Base-by-base conservation (phyloP, 2,113 vertebrate genomes). In the Thalassoma bifasciatum region DNA sequence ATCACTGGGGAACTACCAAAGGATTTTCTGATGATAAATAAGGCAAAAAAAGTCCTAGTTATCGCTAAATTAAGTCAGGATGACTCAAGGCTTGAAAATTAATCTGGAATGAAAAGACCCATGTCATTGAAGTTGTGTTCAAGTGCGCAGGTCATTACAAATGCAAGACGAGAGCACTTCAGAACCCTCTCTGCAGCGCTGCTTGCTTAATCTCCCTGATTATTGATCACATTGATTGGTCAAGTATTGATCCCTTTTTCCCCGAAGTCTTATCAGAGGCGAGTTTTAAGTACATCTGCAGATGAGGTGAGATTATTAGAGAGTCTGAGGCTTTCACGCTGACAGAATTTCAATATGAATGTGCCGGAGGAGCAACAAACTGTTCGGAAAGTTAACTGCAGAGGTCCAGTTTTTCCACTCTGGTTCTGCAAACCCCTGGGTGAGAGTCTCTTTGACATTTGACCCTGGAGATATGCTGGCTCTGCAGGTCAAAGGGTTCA, bases 221-320 rank as follows among this genome's bases (percentile, higher is more conserved):
- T 83, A 88, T 90, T 59, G 91, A 91, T 84, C 67, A 16, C 44
- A 89, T 89, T 59, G 87, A 92, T 89, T 74, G 24, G 86, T 71
- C 60, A 59, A 74, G 72, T 82, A 90, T 91, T 73, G 91, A 89
- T 85, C 84, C 46, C 24, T 59, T 58, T 78, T 71, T 21, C 46
- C 75, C 42, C 22, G 47, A 69, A 57, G 69, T 62, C 89, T 92
- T 91, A 89, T 92, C 88, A 72, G 81, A 82, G 74, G 57, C 46
- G 79, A 91, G 88, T 75, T 81, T 61, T 51, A 81, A 90, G 84
- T 88, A 85, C 63, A 73, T 75, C 86, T 82, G 77, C 72, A 76
- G 87, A 88, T 75, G 83, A 82, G 71, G 44, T 63, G 74, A 69
- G 79, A 87, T 86, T 83, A 86, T 81, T 65, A 63, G 73, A 65